These are phyloP conservation scores for Alces alces DNA, from an alignment of 2,113 vertebrate genomes.

Conservation along the genomic window DNA sequence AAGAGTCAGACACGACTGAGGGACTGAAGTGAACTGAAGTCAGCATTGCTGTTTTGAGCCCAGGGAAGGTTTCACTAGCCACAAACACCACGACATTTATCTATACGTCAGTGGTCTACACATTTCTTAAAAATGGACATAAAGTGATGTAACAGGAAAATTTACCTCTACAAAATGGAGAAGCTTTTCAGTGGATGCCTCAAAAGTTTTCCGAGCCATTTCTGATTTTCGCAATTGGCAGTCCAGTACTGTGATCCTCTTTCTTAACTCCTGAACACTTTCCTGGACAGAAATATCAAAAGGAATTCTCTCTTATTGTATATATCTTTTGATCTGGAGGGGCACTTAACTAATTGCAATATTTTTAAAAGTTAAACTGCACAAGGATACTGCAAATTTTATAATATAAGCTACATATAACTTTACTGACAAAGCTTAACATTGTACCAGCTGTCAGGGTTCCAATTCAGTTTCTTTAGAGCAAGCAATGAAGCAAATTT, in stretches of 20 bases:
- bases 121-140: neutral
- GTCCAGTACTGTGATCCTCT: slow-evolving; percentile 89
- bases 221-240: slow-evolving; percentile 93
- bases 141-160: neutral
- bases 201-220: slow-evolving; percentile 86
- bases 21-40: neutral
- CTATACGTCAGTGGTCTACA: neutral
- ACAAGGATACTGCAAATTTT: neutral
- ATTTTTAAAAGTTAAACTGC: neutral
- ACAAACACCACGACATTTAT: neutral
- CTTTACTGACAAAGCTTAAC: neutral
- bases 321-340: neutral
- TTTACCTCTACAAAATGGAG: slow-evolving; percentile 93
- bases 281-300: slow-evolving; percentile 78
- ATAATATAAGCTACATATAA: neutral
- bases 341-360: neutral
- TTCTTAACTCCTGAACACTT: slow-evolving; percentile 87
- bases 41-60: neutral
- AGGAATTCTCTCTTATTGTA: neutral
- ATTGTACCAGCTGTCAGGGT: neutral
- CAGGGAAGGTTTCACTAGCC: neutral
- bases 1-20: neutral
- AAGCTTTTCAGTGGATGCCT: slow-evolving; percentile 89
- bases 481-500: neutral
- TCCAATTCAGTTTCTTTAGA: neutral